A percentile compares a stretch with the other conserved stretches of the same genome.
Evolutionary conservation across 1,140 invertebrate genomes (phyloP).

Genomic region (Zeugodacus cucurbitae): DNA sequence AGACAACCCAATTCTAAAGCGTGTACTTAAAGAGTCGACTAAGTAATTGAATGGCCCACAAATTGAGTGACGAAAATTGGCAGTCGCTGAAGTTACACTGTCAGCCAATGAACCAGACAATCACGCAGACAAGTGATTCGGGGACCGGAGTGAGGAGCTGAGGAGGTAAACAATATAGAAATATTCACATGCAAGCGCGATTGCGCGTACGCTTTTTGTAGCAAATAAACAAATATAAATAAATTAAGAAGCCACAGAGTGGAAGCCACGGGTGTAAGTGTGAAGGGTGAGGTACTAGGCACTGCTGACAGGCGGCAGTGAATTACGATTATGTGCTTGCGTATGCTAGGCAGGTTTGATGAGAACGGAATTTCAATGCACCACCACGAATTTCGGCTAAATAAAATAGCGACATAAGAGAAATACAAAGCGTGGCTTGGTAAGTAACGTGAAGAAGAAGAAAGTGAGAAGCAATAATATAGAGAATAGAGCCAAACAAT

Average conservation of each 20-base stretch:
- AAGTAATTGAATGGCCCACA: neutral
- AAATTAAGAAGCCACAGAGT: neutral
- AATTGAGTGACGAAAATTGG: neutral
- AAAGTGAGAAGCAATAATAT: neutral
- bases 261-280: neutral
- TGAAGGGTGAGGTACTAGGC: neutral
- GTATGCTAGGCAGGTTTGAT: slow-evolving; percentile 16
- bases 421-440: neutral
- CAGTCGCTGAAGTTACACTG: neutral
- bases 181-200: neutral
- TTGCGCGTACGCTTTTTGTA: slow-evolving; percentile 17
- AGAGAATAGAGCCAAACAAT: neutral
- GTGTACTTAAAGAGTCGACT: neutral
- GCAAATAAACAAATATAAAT: neutral
- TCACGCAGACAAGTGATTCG: neutral
- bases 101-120: slow-evolving; percentile 18
- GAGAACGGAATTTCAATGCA: slow-evolving; percentile 10
- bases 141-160: too few species aligned
- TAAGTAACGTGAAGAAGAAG: neutral
- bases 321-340: slow-evolving; percentile 5
- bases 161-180: neutral
- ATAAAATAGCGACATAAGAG: neutral
- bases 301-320: neutral
- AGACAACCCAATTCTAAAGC: neutral
- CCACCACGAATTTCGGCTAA: neutral